A percentile compares a stretch with the other conserved stretches of the same genome.
These are phyloP conservation scores for Coenonympha arcania DNA, from an alignment of 2,888 invertebrate species.

Conservation along the genomic window DNA sequence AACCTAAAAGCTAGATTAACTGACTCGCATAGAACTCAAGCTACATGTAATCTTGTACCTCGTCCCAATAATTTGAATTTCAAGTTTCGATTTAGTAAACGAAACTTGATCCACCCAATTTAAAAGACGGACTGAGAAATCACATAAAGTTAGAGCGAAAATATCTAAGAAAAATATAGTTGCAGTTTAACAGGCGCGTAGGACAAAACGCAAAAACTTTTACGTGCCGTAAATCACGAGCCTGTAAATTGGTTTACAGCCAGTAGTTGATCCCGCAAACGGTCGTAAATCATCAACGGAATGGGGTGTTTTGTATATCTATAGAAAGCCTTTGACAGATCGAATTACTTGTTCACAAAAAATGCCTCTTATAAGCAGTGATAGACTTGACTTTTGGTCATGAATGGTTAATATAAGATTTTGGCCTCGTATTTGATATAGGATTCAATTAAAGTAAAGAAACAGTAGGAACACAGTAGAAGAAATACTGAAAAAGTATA, in stretches of 20 bases:
- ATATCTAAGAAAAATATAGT: slow-evolving; percentile 4
- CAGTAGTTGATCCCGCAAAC: slow-evolving; percentile 53
- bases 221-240: slow-evolving; percentile 62
- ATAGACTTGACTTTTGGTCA: no score
- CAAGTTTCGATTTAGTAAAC: no score
- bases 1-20: no score
- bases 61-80: no score
- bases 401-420: no score
- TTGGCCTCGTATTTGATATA: no score
- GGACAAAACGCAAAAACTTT: slow-evolving; percentile 48
- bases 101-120: neutral
- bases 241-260: slow-evolving; percentile 65
- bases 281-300: slow-evolving; percentile 58
- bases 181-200: slow-evolving; percentile 3
- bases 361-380: no score
- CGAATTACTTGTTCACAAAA: slow-evolving; percentile 1
- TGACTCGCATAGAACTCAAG: no score
- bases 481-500: no score
- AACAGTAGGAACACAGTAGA: no score
- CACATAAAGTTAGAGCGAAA: neutral
- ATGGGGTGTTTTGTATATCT: slow-evolving; percentile 24
- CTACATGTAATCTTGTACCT: no score
- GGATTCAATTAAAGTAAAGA: no score
- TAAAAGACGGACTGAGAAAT: neutral
- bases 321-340: slow-evolving; percentile 10